phyloP scores from a whole-genome alignment of 2,797 vertebrate species.

The Phalanger gymnotis region DNA sequence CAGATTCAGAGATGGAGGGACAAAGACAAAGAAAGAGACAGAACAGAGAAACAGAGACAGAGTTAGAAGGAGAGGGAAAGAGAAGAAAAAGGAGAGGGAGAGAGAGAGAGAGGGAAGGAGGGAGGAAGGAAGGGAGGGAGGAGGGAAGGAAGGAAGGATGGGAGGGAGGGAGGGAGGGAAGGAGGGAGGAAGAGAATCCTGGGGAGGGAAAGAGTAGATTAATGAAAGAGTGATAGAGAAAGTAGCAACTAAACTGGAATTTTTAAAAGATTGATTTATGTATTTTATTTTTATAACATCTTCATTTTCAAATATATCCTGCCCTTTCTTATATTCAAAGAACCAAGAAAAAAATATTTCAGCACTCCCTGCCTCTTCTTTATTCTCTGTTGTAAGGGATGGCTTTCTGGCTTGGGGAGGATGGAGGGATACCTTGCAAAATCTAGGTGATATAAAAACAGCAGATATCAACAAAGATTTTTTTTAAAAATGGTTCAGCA shows the following conservation, averaged over 20 bases:
- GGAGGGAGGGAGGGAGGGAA: too few species aligned
- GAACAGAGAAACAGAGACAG: not conserved
- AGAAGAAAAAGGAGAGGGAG: too few species aligned
- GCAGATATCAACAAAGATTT: not conserved
- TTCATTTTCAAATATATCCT: not conserved
- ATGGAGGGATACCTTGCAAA: not conserved
- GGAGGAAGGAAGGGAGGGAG: too few species aligned
- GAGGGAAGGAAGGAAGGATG: too few species aligned
- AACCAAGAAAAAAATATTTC: not conserved
- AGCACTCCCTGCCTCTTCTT: not conserved
- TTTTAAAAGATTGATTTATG: not conserved
- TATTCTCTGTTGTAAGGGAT: not conserved
- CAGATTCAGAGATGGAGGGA: too few species aligned
- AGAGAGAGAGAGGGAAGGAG: too few species aligned
- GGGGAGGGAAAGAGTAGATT: not conserved
- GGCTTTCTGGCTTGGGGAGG: not conserved
- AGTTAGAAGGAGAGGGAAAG: not conserved
- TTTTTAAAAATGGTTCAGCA: not conserved
- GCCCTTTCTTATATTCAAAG: not conserved
- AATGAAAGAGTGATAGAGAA: not conserved
- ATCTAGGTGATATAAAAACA: not conserved
- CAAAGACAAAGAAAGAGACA: not conserved
- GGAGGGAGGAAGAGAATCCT: not conserved
- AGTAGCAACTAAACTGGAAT: not conserved
- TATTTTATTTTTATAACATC: not conserved